Percentiles rank a stretch among this genome's conserved stretches.
Evolutionary conservation across 2,113 vertebrate genomes (phyloP).

Genomic region (Puma concolor): DNA sequence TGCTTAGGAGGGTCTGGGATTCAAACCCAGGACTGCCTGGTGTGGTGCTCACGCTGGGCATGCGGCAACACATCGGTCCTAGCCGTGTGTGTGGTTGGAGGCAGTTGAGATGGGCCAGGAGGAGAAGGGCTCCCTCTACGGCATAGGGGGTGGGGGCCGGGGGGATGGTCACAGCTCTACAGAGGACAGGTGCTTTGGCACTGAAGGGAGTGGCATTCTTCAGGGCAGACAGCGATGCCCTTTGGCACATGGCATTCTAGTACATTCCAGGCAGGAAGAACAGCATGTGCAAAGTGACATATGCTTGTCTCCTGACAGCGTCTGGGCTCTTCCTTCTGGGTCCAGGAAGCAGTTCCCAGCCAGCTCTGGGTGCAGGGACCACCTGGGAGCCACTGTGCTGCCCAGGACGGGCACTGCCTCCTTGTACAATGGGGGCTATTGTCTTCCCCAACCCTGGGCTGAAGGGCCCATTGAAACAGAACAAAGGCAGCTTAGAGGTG

Average conservation of each 20-base stretch:
- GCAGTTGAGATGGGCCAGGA: not conserved
- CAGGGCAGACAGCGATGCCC: not conserved
- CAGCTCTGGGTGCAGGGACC: not conserved
- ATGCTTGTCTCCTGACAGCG: not conserved
- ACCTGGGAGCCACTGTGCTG: not conserved
- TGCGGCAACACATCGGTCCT: not conserved
- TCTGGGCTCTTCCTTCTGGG: not conserved
- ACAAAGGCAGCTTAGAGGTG: conserved; percentile 67
- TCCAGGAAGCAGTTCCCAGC: not conserved
- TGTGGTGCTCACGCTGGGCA: not conserved
- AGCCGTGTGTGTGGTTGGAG: not conserved
- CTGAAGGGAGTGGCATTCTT: not conserved
- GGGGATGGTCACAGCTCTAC: not conserved
- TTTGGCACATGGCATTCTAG: not conserved
- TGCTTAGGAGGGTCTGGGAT: not conserved
- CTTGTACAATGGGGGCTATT: not conserved
- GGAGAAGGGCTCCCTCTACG: not conserved
- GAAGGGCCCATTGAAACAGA: conserved; percentile 63
- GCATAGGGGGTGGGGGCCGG: no score
- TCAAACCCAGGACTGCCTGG: not conserved
- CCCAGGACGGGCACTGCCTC: not conserved
- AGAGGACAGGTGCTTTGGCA: not conserved
- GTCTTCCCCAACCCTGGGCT: not conserved
- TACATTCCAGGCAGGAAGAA: not conserved
- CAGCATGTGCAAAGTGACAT: not conserved